Base-by-base conservation (phyloP, 2,797 vertebrate species). In the Phrynocephalus forsythii region DNA sequence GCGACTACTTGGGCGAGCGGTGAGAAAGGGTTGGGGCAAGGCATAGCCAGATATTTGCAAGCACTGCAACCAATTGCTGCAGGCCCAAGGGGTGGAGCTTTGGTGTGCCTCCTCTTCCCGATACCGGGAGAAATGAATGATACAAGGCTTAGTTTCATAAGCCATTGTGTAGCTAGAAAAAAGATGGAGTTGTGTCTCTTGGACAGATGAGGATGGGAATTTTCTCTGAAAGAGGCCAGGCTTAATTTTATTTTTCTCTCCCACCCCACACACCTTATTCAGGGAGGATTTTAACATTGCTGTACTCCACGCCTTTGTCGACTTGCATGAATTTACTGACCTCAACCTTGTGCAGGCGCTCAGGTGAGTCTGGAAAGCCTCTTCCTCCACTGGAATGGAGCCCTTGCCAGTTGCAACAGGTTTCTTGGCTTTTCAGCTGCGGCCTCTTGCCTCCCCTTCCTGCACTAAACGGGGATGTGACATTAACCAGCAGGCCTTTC, bases 281-380 rank as follows among this genome's bases (percentile, higher is more conserved):
- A 99, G 98, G 95, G 98, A 99, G 73, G 98, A 99, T 83, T 98
- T 99, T 90, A 99, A 99, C 94, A 97, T 99, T 87, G 97, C 98
- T 48, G 98, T 99, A 77, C 97, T 99, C 85, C 98, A 99, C 88
- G 98, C 98, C 44, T 99, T 99, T 38, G 98, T 99, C 68, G 98
- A 98, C 93, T 97, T 98, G 84, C 98, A 98, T 0, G 98, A 98
- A 94, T 98, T 98, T 94, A 98, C 98, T 0, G 98, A 98, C 94
- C 98, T 99, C 88, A 99, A 99, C 92, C 96, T 98, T 33, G 98
- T 98, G 44, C 98, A 98, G 94, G 98, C 98, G 3, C 97, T 98
- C 91, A 97, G 98, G 98, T 98, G 92, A 95, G 93, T 69, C 33
- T 81, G 60, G 18, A 69, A 38, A 16, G 75, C 71, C 44, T 73